These are phyloP conservation scores for Coilia nasus DNA, from an alignment of 2,797 vertebrate species.

Conservation along the genomic window DNA sequence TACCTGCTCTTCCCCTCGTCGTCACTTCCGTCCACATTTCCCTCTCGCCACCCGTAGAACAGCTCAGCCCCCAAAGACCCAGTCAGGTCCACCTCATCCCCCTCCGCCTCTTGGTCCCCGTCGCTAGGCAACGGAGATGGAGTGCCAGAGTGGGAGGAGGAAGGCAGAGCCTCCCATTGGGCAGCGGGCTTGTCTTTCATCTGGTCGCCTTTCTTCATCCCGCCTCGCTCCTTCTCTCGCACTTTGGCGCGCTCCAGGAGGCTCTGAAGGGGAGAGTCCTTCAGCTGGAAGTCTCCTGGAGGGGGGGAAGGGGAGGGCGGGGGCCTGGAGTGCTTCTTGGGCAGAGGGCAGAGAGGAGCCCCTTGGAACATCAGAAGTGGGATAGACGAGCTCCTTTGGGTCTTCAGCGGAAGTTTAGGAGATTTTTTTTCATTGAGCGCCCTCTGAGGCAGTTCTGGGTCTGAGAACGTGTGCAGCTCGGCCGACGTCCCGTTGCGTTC, in stretches of 20 bases:
- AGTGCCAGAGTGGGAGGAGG: slow-evolving; percentile 51
- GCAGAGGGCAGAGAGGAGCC: neutral
- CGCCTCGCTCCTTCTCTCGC: slow-evolving; percentile 52
- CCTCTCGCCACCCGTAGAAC: slow-evolving; percentile 67
- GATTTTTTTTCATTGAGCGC: slow-evolving; percentile 24
- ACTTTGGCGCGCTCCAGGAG: slow-evolving; percentile 70
- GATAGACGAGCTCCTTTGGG: slow-evolving; percentile 65
- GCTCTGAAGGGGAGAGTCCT: slow-evolving; percentile 59
- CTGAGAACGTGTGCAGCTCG: slow-evolving; percentile 59
- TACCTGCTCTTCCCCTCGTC: slow-evolving; percentile 67
- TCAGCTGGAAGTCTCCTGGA: slow-evolving; percentile 2
- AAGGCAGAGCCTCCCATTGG: slow-evolving; percentile 38
- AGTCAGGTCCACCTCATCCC: slow-evolving; percentile 60
- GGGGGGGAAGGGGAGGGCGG: slow-evolving; percentile 22
- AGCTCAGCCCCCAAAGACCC: slow-evolving; percentile 54
- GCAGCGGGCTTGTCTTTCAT: slow-evolving; percentile 24
- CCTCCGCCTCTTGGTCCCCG: slow-evolving; percentile 57
- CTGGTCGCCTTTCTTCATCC: slow-evolving; percentile 41
- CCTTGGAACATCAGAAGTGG: slow-evolving; percentile 53
- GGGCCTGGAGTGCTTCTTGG: slow-evolving; percentile 4
- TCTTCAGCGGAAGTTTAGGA: slow-evolving; percentile 54
- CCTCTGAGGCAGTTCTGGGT: slow-evolving; percentile 58
- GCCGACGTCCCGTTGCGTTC: slow-evolving; percentile 44
- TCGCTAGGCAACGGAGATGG: slow-evolving; percentile 57
- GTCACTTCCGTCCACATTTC: slow-evolving; percentile 70